Conservation (phyloP, 2,888 invertebrate species). For the Teinopalpus imperialis region DNA sequence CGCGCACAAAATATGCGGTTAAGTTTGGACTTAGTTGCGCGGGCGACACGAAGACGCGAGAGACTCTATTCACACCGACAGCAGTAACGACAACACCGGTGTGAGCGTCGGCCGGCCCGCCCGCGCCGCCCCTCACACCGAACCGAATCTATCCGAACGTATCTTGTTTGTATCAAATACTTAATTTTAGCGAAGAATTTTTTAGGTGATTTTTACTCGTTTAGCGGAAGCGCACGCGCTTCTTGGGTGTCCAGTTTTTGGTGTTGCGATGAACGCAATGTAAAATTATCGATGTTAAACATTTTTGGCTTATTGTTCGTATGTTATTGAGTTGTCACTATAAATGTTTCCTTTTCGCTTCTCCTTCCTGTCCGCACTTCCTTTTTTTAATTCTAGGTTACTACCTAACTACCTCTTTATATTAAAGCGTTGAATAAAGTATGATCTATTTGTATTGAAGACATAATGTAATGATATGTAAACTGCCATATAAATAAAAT, state of each 20-base stretch:
- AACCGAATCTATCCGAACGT: constrained; percentile 53
- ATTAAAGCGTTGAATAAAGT: too few relatives aligned
- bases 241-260: constrained; percentile 70
- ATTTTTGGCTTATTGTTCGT: constrained; percentile 81
- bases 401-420: too few relatives aligned
- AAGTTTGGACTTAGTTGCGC: constrained; percentile 13
- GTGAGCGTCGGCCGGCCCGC: constrained; percentile 18
- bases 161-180: constrained; percentile 58
- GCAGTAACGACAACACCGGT: constrained; percentile 18
- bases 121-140: constrained; percentile 32
- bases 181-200: constrained; percentile 69
- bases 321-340: constrained; percentile 66
- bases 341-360: constrained; percentile 31
- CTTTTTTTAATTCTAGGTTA: constrained; percentile 1
- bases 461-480: constrained; percentile 24
- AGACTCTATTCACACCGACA: constrained; percentile 26
- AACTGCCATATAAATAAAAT: constrained; percentile 27
- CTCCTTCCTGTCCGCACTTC: constrained; percentile 17
- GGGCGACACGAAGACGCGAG: constrained; percentile 16
- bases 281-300: constrained; percentile 80
- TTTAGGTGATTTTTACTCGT: constrained; percentile 77
- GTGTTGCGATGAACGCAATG: constrained; percentile 76
- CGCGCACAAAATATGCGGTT: too few relatives aligned
- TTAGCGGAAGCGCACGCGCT: constrained; percentile 63
- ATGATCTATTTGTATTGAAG: constrained; percentile 21